phyloP scores from a whole-genome alignment of 2,113 vertebrate species.

The Hypomesus transpacificus region DNA sequence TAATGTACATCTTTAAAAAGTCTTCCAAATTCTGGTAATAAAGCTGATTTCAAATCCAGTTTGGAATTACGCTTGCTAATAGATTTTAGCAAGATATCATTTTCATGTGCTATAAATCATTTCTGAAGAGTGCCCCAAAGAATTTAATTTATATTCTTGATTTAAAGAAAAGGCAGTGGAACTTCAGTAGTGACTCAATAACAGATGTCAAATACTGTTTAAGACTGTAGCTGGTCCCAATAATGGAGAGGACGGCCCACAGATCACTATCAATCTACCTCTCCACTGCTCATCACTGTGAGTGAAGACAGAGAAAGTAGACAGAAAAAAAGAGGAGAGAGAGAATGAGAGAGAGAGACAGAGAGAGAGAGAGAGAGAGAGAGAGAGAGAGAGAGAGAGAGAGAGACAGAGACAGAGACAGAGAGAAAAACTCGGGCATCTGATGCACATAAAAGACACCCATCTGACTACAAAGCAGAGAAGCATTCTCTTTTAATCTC shows the following conservation, averaged over 20 bases:
- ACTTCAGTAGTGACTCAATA: conserved; percentile 40
- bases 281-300: conserved; percentile 6
- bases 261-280: conserved; percentile 35
- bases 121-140: conserved; percentile 13
- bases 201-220: conserved; percentile 19
- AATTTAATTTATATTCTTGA: conserved; percentile 31
- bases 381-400: conserved; percentile 28
- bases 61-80: not conserved
- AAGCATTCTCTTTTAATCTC: conserved; percentile 7
- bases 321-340: conserved; percentile 19
- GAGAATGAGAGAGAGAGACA: conserved; percentile 15
- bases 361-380: not conserved
- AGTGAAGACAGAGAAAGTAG: conserved; percentile 4
- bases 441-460: conserved; percentile 37
- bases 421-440: conserved; percentile 23
- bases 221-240: conserved; percentile 12
- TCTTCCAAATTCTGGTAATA: not conserved
- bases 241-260: conserved; percentile 27
- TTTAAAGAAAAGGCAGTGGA: conserved; percentile 20
- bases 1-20: too few relatives aligned
- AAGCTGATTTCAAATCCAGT: not conserved
- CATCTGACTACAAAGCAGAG: conserved; percentile 24
- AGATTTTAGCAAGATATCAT: not conserved
- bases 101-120: conserved; percentile 27
- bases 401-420: conserved; percentile 8